Base-by-base conservation (phyloP, 2,888 invertebrate genomes). In the Carpatolechia fugitivella region DNA sequence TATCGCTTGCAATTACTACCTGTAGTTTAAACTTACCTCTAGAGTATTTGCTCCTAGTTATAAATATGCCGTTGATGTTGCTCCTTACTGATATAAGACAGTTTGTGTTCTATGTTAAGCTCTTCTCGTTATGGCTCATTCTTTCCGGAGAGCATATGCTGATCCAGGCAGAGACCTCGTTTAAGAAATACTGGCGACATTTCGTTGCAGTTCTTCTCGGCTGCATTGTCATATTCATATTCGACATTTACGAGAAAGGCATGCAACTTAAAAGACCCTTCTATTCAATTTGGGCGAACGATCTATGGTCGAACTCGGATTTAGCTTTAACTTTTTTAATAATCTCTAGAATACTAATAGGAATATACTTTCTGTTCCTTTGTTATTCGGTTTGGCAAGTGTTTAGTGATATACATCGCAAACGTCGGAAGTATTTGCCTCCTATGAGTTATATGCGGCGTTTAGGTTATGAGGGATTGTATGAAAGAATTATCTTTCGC, bases 141-240 rank as follows among this genome's bases (percentile, higher is more conserved):
- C 99, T 99, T 85, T 97, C 98, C 56, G 99, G 99, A 0, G 99
- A 99, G 82, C 99, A 99, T 86, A 95, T 99, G 91, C 92, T 98
- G 56, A 93, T 93, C 60, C 93, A 97, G 16, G 16, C 16, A 92
- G 97, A 98, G 71, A 97, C 95, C 73, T 93, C 95, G 13, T 80
- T 99, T 40, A 93, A 94, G 66, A 93, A 94, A 56, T 99, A 99
- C 80, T 99, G 98, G 98, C 95, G 95, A 69, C 98, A 99, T 86
- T 91, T 99, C 60, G 95, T 97, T 63, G 97, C 97, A 1, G 98
- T 99, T 29, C 94, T 94, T 0, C 94, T 96, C 61, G 98, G 98
- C 10, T 99, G 98, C 72, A 78, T 96, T 6, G 97, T 97, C 11
- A 86, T 99, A 30, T 95, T 99, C 68, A 92, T 99, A 50, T 99